Base-by-base conservation (phyloP, 2,113 vertebrate genomes). In the Gallinago paraguaiae region DNA sequence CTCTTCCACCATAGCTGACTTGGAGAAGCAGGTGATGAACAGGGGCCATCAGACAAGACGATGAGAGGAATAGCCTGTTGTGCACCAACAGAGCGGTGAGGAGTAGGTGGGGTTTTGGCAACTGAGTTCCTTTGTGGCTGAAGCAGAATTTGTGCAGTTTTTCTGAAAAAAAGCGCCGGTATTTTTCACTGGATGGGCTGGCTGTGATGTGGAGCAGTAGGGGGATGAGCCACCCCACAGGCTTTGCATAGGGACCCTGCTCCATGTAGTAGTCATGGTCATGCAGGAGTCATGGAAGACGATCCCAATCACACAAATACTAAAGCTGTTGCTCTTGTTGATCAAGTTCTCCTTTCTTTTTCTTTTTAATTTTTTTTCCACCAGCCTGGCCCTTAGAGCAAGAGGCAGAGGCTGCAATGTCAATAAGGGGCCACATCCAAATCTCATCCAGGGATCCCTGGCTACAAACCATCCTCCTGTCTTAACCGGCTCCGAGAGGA, bases 261-360 rank as follows among this genome's bases (percentile, higher is more conserved):
- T 71, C 35, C 35, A 6, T 2, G 2, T 24, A 6, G 23, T 30
- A 15, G 30, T 45, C 39, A 28, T 1, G 3, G 4, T 50, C 0
- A 1, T 37, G 33, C 22, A 20, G 39, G 31, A 89, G 35, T 33
- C 60, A 31, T 45, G 57, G 60, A 25, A 90, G 37, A 33, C 3
- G 0, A 10, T 1, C 9, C 10, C 5, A 8, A 46, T 56, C 1
- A 3, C 59, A 72, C 11, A 45, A 56, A 6, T 43, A 35, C 59
- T 79, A 17, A 94, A 79, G 13, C n/a, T 64, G 17, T 17, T 86
- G 24, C 41, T 8, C 13, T 10, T 72, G 53, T 56, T 83, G 48
- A 68, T 10, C 7, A 50, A 83, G 68, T 39, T 68, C 46, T 83
- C 43, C 2, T 63, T 39, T 78, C 25, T 57, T 33, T 25, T 28